Evolutionary conservation across 1,140 invertebrate species (phyloP), one percentile per base, ranked within the genome.

Genomic region (Apis dorsata): DNA sequence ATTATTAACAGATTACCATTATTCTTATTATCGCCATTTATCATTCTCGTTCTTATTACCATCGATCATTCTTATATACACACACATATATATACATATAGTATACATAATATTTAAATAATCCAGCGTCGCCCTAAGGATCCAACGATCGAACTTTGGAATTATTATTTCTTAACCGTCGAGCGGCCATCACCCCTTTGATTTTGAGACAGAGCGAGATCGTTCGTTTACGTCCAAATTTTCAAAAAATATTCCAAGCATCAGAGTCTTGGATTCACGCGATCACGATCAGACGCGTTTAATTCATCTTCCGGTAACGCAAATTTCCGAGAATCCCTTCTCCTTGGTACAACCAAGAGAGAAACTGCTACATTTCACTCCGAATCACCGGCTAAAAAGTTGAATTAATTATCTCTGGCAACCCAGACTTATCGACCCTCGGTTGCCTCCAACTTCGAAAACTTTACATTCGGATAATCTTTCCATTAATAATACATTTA

Each of bases 41-140:
- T 80, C 66, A 81, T 80, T 75, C 81, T 84, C 65, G 71, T 86
- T 81, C 73, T 81, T 73, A 81, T 78, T 51, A 65, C 57, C 73
- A 77, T 79, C 60, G 55, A 77, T 78, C 49, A 81, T 81, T 84
- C 72, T 81, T 81, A 79, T 63, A 73, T n/a, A 88, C 5, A 44
- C 34, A 3, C 5, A 44, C 5, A 44, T 44, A 44, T 44, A 44
- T 7, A 34, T 34, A 34, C 34, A 34, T 4, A 44, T 44, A 44
- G 34, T 44, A 44, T 44, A 44, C 34, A 34, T 34, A 44, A 44
- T 44, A 44, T 34, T 57, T 70, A 15, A 86, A 63, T 78, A 85
- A 90, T 86, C 81, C 87, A 88, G 85, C 60, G 63, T 85, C 76
- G 80, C 75, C 57, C 84, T 87, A 90, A 87, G 79, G 74, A 90